Evolutionary conservation across 1,140 invertebrate species (phyloP).

Genomic region (Macrostomum lignano): DNA sequence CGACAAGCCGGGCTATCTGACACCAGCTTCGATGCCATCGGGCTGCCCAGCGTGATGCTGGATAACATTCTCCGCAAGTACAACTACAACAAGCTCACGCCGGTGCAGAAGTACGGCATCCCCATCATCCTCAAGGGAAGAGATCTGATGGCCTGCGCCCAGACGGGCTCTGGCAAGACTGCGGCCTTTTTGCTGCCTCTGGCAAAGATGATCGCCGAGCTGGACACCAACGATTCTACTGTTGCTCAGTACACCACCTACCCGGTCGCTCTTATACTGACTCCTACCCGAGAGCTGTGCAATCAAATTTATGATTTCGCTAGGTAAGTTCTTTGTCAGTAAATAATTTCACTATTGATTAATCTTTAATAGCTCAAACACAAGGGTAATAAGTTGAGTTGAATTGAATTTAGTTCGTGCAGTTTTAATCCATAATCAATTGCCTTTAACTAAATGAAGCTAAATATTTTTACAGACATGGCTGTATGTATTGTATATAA

Average conservation of each 20-base stretch:
- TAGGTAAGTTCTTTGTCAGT: no score
- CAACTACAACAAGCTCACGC: conserved; percentile 56
- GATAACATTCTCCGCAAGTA: conserved; percentile 46
- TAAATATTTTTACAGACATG: no score
- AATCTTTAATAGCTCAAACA: no score
- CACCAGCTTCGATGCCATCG: conserved; percentile 38
- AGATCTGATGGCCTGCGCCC: conserved; percentile 28
- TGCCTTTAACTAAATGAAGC: no score
- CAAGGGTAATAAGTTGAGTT: no score
- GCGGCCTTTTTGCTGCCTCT: conserved; percentile 35
- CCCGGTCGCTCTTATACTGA: conserved; percentile 27
- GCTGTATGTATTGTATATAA: no score
- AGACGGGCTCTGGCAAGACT: conserved; percentile 29
- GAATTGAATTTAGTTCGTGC: no score
- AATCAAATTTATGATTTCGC: conserved; percentile 35
- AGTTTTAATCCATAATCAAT: no score
- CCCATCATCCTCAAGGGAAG: conserved; percentile 31
- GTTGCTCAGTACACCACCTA: no score
- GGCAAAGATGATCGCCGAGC: conserved; percentile 32
- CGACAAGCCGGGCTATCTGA: conserved; percentile 29
- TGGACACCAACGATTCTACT: no score
- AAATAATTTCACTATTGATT: no score
- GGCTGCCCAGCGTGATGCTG: conserved; percentile 37
- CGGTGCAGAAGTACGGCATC: conserved; percentile 63
- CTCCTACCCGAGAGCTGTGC: conserved; percentile 25